Percentiles rank a stretch among this genome's conserved stretches.
Conservation (phyloP, 2,888 invertebrate genomes). For the Coecobrya sp. region DNA sequence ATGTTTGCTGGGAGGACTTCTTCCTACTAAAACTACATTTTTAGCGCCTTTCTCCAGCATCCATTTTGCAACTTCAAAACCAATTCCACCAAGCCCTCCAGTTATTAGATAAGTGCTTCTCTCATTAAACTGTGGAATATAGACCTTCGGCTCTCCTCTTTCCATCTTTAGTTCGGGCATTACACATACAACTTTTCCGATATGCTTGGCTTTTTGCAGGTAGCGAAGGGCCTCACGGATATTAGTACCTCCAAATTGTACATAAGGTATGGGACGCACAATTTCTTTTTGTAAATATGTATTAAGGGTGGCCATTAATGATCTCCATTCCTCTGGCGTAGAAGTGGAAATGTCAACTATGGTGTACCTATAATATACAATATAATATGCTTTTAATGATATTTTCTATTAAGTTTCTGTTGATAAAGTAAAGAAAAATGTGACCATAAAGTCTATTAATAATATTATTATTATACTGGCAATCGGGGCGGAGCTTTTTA, state of each 20-base stretch:
- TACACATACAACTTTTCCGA: slow-evolving; percentile 77
- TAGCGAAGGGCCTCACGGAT: slow-evolving; percentile 74
- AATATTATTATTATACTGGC: no score
- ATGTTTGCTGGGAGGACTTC: slow-evolving; percentile 57
- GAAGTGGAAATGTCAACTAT: slow-evolving; percentile 59
- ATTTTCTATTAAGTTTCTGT: no score
- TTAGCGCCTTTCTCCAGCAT: slow-evolving; percentile 79
- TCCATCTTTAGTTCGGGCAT: slow-evolving; percentile 76
- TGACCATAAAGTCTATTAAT: no score
- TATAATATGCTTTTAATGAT: no score
- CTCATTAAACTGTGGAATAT: slow-evolving; percentile 72
- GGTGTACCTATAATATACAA: no score
- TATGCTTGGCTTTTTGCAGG: slow-evolving; percentile 78
- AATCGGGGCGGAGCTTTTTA: slow-evolving; percentile 41
- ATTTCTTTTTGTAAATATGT: not conserved
- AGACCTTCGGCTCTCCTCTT: slow-evolving; percentile 21
- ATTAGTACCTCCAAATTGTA: slow-evolving; percentile 70
- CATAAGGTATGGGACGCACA: slow-evolving; percentile 68
- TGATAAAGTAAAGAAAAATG: no score
- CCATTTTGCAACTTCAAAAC: slow-evolving; percentile 80
- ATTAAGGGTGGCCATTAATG: not conserved
- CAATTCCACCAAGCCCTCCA: slow-evolving; percentile 82
- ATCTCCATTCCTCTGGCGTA: not conserved
- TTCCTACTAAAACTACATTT: slow-evolving; percentile 68
- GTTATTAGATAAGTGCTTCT: slow-evolving; percentile 79